Evolutionary conservation across 1,140 invertebrate species (phyloP).

Genomic region (Apis dorsata): DNA sequence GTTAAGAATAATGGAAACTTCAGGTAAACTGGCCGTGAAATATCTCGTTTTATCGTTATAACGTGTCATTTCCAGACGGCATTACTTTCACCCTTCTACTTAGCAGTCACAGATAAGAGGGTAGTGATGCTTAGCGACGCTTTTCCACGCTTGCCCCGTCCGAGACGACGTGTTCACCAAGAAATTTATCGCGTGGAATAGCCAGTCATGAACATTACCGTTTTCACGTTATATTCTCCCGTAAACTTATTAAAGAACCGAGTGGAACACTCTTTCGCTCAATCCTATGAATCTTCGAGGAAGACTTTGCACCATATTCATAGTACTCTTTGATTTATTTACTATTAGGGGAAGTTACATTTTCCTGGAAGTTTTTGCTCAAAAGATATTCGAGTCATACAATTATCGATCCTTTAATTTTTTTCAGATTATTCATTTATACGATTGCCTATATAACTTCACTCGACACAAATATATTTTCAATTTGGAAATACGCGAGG

Average conservation of each 20-base stretch:
- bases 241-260: conserved; percentile 10
- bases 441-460: no score
- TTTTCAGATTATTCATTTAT: no score
- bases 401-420: no score
- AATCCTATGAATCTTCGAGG: neutral
- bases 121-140: neutral
- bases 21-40: conserved; percentile 10
- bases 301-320: neutral
- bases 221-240: conserved; percentile 6
- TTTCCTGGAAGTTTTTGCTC: neutral
- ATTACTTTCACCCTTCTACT: conserved; percentile 11
- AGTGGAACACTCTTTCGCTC: neutral
- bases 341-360: neutral
- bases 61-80: conserved; percentile 23
- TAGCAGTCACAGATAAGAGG: conserved; percentile 36
- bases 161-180: neutral
- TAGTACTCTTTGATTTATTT: neutral
- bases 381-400: no score
- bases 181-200: conserved; percentile 16
- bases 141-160: neutral
- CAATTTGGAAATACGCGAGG: no score
- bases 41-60: conserved; percentile 12
- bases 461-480: no score
- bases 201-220: conserved; percentile 12
- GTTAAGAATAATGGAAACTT: neutral